phyloP scores from a whole-genome alignment of 2,888 invertebrate genomes.

The Temnothorax ravouxi region DNA sequence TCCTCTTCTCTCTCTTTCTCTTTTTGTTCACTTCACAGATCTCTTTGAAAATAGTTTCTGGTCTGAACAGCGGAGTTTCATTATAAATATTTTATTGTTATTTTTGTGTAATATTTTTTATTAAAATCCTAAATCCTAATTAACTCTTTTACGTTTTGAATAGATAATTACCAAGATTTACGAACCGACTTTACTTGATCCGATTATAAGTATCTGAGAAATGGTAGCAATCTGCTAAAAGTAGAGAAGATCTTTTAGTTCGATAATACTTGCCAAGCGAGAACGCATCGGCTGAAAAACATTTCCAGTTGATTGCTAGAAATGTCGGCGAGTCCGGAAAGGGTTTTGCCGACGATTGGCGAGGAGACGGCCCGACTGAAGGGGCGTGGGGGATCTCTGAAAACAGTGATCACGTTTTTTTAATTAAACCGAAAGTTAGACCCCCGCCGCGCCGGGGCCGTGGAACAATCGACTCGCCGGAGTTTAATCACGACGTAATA shows the following conservation, averaged over 20 bases:
- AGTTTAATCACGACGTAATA: constrained; percentile 79
- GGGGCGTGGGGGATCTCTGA: constrained; percentile 63
- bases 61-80: neutral
- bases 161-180: constrained; percentile 8
- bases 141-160: neutral
- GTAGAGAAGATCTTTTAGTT: constrained; percentile 55
- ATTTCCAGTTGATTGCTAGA: constrained; percentile 72
- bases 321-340: constrained; percentile 63
- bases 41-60: neutral
- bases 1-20: neutral
- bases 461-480: constrained; percentile 47
- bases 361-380: constrained; percentile 38
- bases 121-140: neutral
- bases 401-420: constrained; percentile 77
- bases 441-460: constrained; percentile 40
- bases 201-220: constrained; percentile 23
- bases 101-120: neutral
- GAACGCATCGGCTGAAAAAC: constrained; percentile 69
- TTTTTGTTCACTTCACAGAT: neutral
- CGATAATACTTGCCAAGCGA: constrained; percentile 51
- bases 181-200: neutral
- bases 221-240: constrained; percentile 22
- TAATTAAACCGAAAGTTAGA: constrained; percentile 79
- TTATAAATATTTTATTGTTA: neutral
- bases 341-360: constrained; percentile 55